Conservation (phyloP, 2,113 vertebrate species). For the Gymnobelideus leadbeateri region DNA sequence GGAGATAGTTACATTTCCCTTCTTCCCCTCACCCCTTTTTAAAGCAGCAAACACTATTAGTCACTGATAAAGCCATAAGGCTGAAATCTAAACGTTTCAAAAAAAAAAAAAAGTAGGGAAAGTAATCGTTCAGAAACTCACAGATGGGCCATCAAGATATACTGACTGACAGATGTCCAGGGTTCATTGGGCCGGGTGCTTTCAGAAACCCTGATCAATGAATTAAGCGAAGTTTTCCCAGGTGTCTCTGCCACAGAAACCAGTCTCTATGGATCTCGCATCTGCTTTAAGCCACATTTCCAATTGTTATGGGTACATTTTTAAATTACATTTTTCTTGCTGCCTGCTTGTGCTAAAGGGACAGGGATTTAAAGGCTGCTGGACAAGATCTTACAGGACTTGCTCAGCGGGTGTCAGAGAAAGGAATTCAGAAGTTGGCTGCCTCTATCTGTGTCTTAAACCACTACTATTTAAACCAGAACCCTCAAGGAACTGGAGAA, state of each 20-base stretch:
- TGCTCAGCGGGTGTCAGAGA: constrained; percentile 70
- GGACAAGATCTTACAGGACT: constrained; percentile 77
- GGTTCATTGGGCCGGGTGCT: background rate
- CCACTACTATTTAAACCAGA: constrained; percentile 74
- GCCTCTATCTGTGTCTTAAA: constrained; percentile 70
- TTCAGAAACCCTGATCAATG: constrained; percentile 56
- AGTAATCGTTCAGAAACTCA: constrained; percentile 3
- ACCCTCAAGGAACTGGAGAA: constrained; percentile 79
- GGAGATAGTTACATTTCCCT: background rate
- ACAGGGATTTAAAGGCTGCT: constrained; percentile 62
- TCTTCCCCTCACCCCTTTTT: background rate
- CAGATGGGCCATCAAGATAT: background rate
- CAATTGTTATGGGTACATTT: constrained; percentile 47
- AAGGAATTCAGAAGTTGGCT: constrained; percentile 75
- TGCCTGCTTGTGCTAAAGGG: constrained; percentile 56
- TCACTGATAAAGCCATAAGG: background rate
- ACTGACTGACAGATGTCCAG: background rate
- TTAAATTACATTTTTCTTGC: constrained; percentile 75
- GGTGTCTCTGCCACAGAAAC: constrained; percentile 1
- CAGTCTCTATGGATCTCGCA: background rate
- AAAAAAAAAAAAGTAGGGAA: background rate
- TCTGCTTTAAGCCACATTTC: constrained; percentile 45
- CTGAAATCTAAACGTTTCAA: background rate
- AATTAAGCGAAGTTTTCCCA: constrained; percentile 54
- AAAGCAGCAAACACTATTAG: background rate